Percentiles rank a stretch among this genome's conserved stretches.
phyloP scores from a whole-genome alignment of 2,113 vertebrate species.

The Coryphaenoides rupestris region DNA sequence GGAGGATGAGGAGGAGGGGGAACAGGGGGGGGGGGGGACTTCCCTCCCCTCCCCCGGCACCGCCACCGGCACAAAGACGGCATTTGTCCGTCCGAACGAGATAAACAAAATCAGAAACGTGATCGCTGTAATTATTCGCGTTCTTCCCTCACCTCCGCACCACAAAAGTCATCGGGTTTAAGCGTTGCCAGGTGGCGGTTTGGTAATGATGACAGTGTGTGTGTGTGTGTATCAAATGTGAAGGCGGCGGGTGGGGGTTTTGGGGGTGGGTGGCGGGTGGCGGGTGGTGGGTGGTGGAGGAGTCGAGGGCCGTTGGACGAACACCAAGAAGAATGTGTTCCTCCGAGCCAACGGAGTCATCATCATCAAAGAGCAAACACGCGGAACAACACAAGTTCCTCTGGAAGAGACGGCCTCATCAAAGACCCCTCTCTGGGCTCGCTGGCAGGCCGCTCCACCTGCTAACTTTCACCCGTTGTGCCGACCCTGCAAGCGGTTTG shows the following conservation, averaged over 20 bases:
- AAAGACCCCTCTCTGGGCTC: slow-evolving; percentile 4
- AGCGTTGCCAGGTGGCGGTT: slow-evolving; percentile 37
- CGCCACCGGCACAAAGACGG: slow-evolving; percentile 24
- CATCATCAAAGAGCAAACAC: slow-evolving; percentile 37
- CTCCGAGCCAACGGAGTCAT: slow-evolving; percentile 23
- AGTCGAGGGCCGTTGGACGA: no score
- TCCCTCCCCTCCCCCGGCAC: slow-evolving; percentile 17
- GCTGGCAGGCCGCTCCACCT: slow-evolving; percentile 16
- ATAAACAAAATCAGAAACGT: slow-evolving; percentile 48
- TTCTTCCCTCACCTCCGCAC: slow-evolving; percentile 28
- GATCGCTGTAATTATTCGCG: slow-evolving; percentile 37
- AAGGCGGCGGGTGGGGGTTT: slow-evolving; percentile 36
- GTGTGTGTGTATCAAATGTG: slow-evolving; percentile 32
- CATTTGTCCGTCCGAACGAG: slow-evolving; percentile 3
- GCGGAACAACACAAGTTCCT: slow-evolving; percentile 25
- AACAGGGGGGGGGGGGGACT: no score
- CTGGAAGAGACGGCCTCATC: slow-evolving; percentile 34
- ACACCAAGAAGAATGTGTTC: slow-evolving; percentile 9
- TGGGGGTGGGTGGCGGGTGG: slow-evolving; percentile 22
- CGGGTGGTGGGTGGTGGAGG: no score
- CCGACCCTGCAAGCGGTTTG: no score
- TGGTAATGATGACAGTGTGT: slow-evolving; percentile 32
- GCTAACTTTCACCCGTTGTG: slow-evolving; percentile 39
- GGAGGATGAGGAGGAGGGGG: no score
- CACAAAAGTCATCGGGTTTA: slow-evolving; percentile 22